Percentiles rank a stretch among this genome's conserved stretches.
These are phyloP conservation scores for Boulengeromyrus knoepffleri DNA, from an alignment of 2,113 vertebrate species.

Conservation along the genomic window DNA sequence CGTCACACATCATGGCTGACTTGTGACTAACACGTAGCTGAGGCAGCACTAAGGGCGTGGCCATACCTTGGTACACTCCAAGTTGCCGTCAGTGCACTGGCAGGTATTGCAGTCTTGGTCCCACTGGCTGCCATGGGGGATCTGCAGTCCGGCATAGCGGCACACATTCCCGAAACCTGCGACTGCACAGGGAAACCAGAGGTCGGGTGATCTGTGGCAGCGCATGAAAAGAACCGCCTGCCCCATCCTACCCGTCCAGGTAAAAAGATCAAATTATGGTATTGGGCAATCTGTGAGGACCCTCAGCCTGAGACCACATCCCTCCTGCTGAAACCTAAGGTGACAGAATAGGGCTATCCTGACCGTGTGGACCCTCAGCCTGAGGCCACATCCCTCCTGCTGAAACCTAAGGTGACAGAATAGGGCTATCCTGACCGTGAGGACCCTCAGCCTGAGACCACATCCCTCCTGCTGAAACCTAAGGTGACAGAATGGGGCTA, in stretches of 20 bases:
- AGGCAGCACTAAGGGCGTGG: background rate
- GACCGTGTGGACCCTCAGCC: too few species aligned
- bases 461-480: too few species aligned
- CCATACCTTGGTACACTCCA: conserved; percentile 81
- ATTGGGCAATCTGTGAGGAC: background rate
- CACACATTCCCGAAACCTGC: conserved; percentile 74
- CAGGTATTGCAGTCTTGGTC: conserved; percentile 85
- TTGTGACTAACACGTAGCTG: background rate
- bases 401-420: too few species aligned
- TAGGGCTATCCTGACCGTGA: too few species aligned
- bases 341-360: background rate
- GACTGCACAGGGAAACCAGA: conserved; percentile 49
- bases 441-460: background rate
- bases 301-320: background rate
- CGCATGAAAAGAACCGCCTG: background rate
- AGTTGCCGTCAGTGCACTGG: conserved; percentile 71
- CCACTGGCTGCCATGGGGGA: conserved; percentile 80
- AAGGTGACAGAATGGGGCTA: too few species aligned
- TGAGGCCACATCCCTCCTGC: too few species aligned
- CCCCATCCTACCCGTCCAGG: background rate
- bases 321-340: too few species aligned
- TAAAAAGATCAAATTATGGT: background rate
- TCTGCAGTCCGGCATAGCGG: conserved; percentile 64
- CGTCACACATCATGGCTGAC: background rate
- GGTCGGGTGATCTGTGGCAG: background rate